phyloP scores from a whole-genome alignment of 2,888 invertebrate species.

The Coleophora flavipennella region DNA sequence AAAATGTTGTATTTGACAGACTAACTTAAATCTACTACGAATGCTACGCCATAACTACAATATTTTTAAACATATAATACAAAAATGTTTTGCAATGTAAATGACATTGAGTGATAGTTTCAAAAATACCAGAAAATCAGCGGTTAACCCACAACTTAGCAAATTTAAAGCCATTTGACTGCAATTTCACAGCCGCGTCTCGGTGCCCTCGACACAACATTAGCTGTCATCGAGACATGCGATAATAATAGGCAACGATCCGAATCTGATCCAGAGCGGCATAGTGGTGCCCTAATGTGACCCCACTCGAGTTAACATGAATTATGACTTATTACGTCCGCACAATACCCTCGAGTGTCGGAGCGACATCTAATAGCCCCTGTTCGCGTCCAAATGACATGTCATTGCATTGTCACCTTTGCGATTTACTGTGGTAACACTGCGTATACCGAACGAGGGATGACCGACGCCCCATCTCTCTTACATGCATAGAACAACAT shows the following conservation, averaged over 20 bases:
- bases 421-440: slow-evolving; percentile 51
- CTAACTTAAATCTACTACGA: too few species aligned
- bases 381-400: slow-evolving; percentile 54
- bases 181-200: slow-evolving; percentile 48
- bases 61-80: too few species aligned
- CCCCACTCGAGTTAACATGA: slow-evolving; percentile 46
- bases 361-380: slow-evolving; percentile 51
- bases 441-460: slow-evolving; percentile 19
- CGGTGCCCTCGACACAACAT: slow-evolving; percentile 21
- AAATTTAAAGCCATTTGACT: slow-evolving; percentile 29
- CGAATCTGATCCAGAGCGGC: slow-evolving; percentile 50
- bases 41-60: too few species aligned
- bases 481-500: not conserved
- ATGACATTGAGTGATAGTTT: too few species aligned
- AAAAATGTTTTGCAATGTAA: too few species aligned
- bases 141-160: too few species aligned
- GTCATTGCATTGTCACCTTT: slow-evolving; percentile 64
- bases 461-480: slow-evolving; percentile 7
- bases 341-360: slow-evolving; percentile 18
- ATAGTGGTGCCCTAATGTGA: slow-evolving; percentile 2
- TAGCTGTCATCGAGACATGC: slow-evolving; percentile 38
- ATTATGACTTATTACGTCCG: slow-evolving; percentile 57
- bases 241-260: slow-evolving; percentile 49
- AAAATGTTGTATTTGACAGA: too few species aligned
- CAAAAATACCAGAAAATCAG: too few species aligned